phyloP scores from a whole-genome alignment of 2,888 invertebrate genomes.

The Catocala fraxini region DNA sequence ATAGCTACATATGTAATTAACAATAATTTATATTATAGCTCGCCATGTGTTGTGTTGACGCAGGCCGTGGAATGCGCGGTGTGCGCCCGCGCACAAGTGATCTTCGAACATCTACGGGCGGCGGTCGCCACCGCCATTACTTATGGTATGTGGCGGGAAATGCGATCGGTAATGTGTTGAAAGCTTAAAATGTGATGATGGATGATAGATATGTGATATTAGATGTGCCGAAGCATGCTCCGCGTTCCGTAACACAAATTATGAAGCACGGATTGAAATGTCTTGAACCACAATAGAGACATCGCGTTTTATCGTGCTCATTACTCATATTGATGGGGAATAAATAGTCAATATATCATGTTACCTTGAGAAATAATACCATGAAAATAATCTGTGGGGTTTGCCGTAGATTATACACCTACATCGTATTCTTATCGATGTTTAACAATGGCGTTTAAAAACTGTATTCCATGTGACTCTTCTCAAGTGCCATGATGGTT shows the following conservation, averaged over 20 bases:
- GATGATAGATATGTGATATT: conserved; percentile 46
- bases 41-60: background rate
- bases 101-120: conserved; percentile 59
- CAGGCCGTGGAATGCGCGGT: conserved; percentile 39
- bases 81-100: conserved; percentile 45
- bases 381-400: too few relatives aligned
- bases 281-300: conserved; percentile 1
- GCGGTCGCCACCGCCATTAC: conserved; percentile 62
- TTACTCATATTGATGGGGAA: background rate
- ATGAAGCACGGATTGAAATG: conserved; percentile 5
- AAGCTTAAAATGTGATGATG: conserved; percentile 60
- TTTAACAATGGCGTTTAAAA: too few relatives aligned
- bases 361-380: too few relatives aligned
- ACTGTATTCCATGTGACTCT: too few relatives aligned
- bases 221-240: conserved; percentile 16
- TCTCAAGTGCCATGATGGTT: too few relatives aligned
- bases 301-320: background rate
- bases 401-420: too few relatives aligned
- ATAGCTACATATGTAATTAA: background rate
- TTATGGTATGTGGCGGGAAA: conserved; percentile 66
- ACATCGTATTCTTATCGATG: too few relatives aligned
- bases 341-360: too few relatives aligned
- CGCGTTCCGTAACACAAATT: conserved; percentile 6
- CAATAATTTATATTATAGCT: conserved; percentile 14
- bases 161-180: conserved; percentile 64